Conservation (phyloP, 2,888 invertebrate species). For the Heliothis peltigera region DNA sequence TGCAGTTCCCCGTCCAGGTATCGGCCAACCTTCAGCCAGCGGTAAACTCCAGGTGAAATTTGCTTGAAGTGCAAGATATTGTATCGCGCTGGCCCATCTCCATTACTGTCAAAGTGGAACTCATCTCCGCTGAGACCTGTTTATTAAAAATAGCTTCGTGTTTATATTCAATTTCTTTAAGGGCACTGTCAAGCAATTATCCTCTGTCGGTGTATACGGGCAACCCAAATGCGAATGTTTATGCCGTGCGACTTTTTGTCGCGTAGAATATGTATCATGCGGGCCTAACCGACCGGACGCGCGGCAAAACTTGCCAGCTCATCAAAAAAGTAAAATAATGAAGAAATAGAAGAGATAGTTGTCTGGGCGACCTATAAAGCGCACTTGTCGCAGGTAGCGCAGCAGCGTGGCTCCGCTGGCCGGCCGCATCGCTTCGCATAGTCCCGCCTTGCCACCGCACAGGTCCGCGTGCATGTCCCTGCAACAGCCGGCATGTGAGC, state of each 20-base stretch:
- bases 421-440: constrained; percentile 97
- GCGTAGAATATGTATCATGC: too few relatives aligned
- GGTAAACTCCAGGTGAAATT: constrained; percentile 92
- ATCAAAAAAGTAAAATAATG: background rate
- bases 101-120: constrained; percentile 96
- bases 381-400: constrained; percentile 95
- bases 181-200: too few relatives aligned
- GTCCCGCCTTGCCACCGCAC: constrained; percentile 93
- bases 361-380: constrained; percentile 88
- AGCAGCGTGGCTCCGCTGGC: constrained; percentile 96
- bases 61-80: constrained; percentile 98
- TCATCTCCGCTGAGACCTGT: constrained; percentile 96
- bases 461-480: constrained; percentile 96
- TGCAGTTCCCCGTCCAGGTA: constrained; percentile 95
- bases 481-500: constrained; percentile 38
- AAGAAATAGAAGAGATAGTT: background rate
- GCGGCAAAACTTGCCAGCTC: too few relatives aligned
- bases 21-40: constrained; percentile 96
- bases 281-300: too few relatives aligned
- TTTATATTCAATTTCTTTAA: too few relatives aligned
- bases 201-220: too few relatives aligned
- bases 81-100: constrained; percentile 98
- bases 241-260: too few relatives aligned
- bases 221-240: too few relatives aligned
- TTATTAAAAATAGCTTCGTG: background rate